Percentiles rank a stretch among this genome's conserved stretches.
Conservation (phyloP, 1,140 invertebrate genomes). For the Dryas iulia region DNA sequence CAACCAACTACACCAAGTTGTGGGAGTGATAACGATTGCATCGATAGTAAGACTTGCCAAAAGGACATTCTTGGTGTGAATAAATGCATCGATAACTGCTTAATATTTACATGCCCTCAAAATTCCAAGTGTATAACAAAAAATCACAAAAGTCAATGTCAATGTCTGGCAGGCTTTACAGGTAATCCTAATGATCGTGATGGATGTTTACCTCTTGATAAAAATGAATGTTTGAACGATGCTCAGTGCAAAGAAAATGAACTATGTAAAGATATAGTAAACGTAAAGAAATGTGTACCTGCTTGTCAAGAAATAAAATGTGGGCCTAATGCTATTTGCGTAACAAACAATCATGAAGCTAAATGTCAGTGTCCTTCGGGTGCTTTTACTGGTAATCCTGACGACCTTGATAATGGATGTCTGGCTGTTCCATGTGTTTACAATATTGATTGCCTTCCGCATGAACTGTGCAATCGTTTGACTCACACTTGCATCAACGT, state of each 20-base stretch:
- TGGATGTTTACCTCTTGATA: constrained; percentile 87
- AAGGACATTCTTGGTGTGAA: constrained; percentile 92
- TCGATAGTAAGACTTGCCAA: constrained; percentile 84
- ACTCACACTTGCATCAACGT: constrained; percentile 91
- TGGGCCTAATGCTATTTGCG: constrained; percentile 91
- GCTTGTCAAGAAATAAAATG: constrained; percentile 89
- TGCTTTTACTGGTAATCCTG: constrained; percentile 90
- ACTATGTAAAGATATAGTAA: constrained; percentile 82
- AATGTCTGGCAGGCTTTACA: constrained; percentile 88
- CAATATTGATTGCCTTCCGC: constrained; percentile 89
- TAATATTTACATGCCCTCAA: constrained; percentile 89
- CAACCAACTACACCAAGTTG: constrained; percentile 93
- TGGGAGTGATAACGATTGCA: constrained; percentile 86
- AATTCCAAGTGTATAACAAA: constrained; percentile 90
- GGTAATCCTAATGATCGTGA: constrained; percentile 94
- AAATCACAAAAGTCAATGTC: constrained; percentile 88
- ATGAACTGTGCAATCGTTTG: constrained; percentile 90
- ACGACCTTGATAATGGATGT: constrained; percentile 87
- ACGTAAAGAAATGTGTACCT: constrained; percentile 83
- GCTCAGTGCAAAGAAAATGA: constrained; percentile 91
- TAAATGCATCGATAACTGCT: constrained; percentile 89
- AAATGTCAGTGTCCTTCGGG: constrained; percentile 94
- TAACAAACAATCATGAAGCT: constrained; percentile 92
- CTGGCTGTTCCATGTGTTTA: constrained; percentile 91
- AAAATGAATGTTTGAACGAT: constrained; percentile 89